Base-by-base conservation (phyloP, 2,888 invertebrate species). In the Dolomedes plantarius region DNA sequence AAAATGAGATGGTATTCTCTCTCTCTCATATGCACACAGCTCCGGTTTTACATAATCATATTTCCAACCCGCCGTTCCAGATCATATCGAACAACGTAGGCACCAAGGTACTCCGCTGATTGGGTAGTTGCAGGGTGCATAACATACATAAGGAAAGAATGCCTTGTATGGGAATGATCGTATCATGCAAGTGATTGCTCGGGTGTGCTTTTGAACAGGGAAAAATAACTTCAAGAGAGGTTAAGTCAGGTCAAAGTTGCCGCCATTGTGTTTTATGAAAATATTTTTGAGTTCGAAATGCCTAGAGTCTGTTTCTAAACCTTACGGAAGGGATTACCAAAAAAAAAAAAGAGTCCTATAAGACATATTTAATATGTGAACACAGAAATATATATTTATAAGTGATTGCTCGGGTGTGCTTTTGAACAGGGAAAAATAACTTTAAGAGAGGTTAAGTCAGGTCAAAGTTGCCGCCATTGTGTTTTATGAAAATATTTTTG, bases 21-120 rank as follows among this genome's bases (percentile, higher is more conserved):
- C 67, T 0, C 62, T 65, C 65, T 32, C 56, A 67, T 65, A 75
- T 76, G 23, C n/a, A n/a, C 67, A 65, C 39, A 32, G 71, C 28
- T 46, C 65, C n/a, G n/a, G 41, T 83, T 82, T 83, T 83, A 50
- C 82, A 83, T 83, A 83, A 83, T 83, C 82, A 76, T 83, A 83
- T 83, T 83, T 83, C 50, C 50, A 27, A 11, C 23, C 31, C 16
- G 11, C 46, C 62, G 56, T 56, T 79, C 39, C 6, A 72, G 72
- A 79, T 72, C 72, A 72, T 79, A 72, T 67, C 67, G 67, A 36
- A 28, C 65, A 56, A 23, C 56, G 23, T 11, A 19, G 56, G 56
- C 19, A 56, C n/a, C 46, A 23, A 23, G 56, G 56, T 56, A 56
- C 23, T 56, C 56, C 56, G 7, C 56, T 56, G 56, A 56, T 56